These are phyloP conservation scores for Cheilosia vulpina DNA, from an alignment of 2,888 invertebrate species.

Conservation along the genomic window DNA sequence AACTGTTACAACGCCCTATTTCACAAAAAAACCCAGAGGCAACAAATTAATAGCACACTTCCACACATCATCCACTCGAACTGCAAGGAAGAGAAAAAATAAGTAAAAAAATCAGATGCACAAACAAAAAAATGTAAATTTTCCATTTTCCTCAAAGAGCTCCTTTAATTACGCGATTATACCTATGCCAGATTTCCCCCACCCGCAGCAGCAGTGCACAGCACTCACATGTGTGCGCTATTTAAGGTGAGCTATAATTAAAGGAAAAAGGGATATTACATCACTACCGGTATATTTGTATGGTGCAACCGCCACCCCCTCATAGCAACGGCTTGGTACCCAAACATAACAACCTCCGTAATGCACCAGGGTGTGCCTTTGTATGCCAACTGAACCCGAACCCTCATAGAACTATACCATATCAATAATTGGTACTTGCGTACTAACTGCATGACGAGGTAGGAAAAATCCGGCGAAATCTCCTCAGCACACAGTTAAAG, in stretches of 20 bases:
- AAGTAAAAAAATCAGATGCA: background rate
- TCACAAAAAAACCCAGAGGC: background rate
- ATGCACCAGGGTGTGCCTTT: conserved; percentile 61
- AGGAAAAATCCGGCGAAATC: conserved; percentile 36
- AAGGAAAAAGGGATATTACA: conserved; percentile 51
- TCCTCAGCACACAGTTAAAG: conserved; percentile 31
- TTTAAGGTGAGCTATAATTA: conserved; percentile 58
- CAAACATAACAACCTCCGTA: conserved; percentile 54
- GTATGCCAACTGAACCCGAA: conserved; percentile 9
- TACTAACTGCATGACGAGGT: conserved; percentile 41
- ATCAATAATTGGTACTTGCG: conserved; percentile 67
- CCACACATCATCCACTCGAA: conserved; percentile 4
- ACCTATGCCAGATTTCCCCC: conserved; percentile 1
- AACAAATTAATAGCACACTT: conserved; percentile 45
- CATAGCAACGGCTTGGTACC: conserved; percentile 63
- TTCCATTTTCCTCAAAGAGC: conserved; percentile 29
- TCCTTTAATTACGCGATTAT: conserved; percentile 46
- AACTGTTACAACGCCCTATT: conserved; percentile 42
- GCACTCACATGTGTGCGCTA: conserved; percentile 21
- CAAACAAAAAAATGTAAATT: conserved; percentile 5
- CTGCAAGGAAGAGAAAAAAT: background rate
- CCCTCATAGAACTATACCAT: conserved; percentile 41
- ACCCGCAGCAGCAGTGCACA: background rate
- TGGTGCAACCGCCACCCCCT: conserved; percentile 57
- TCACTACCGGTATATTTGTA: conserved; percentile 60